These are phyloP conservation scores for Protobothrops mucrosquamatus DNA, from an alignment of 2,113 vertebrate species.

Conservation along the genomic window DNA sequence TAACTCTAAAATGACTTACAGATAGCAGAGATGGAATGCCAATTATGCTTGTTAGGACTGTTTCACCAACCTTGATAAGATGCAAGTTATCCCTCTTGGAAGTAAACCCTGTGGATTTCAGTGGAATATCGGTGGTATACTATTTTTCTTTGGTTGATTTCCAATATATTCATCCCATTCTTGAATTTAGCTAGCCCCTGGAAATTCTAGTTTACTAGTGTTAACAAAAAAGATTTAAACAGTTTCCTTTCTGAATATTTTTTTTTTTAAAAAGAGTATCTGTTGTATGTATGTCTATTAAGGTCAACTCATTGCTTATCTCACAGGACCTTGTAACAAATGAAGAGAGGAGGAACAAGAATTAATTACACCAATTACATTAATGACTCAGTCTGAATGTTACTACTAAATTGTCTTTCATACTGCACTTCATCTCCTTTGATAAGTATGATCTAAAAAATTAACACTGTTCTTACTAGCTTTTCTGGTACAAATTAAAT, in stretches of 20 bases:
- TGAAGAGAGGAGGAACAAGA: neutral
- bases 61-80: neutral
- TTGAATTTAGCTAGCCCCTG: neutral
- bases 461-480: constrained; percentile 8
- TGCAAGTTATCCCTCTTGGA: neutral
- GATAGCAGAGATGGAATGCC: neutral
- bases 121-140: too few relatives aligned
- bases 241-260: constrained; percentile 17
- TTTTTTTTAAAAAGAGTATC: neutral
- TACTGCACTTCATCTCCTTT: neutral
- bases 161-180: neutral
- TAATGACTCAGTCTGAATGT: neutral
- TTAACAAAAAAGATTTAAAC: constrained; percentile 11
- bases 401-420: constrained; percentile 11
- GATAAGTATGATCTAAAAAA: constrained; percentile 26
- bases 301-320: neutral
- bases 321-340: constrained; percentile 19
- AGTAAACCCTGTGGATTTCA: neutral
- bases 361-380: constrained; percentile 30
- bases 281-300: neutral
- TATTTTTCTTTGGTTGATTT: neutral
- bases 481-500: neutral
- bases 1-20: neutral
- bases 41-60: neutral
- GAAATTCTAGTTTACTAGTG: neutral